Percentiles rank a stretch among this genome's conserved stretches.
Evolutionary conservation across 2,113 vertebrate species (phyloP).

Genomic region (Genyomyrus donnyi): DNA sequence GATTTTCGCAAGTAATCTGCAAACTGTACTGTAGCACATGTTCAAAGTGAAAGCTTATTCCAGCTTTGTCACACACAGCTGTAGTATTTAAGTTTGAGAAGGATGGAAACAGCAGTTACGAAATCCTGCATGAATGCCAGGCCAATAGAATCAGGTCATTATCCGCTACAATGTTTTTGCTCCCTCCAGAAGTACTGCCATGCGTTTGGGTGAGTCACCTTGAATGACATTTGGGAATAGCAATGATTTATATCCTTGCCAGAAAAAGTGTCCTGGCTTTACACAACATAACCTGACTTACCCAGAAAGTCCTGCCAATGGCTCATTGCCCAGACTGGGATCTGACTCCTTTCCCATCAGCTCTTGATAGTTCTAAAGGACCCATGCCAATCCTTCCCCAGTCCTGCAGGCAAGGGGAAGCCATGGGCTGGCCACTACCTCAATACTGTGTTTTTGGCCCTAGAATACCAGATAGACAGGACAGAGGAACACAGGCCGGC

Average conservation of each 20-base stretch:
- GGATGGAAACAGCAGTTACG: background rate
- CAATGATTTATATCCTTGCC: background rate
- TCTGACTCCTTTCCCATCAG: background rate
- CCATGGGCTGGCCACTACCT: background rate
- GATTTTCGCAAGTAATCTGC: background rate
- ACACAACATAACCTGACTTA: background rate
- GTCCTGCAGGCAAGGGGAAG: background rate
- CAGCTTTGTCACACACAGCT: background rate
- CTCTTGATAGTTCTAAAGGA: background rate
- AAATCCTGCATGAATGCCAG: background rate
- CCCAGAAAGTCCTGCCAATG: background rate
- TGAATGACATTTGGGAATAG: background rate
- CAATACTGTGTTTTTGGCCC: background rate
- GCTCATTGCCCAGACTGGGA: background rate
- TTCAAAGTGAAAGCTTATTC: background rate
- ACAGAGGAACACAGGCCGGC: background rate
- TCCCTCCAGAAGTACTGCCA: background rate
- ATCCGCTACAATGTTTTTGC: background rate
- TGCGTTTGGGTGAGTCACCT: background rate
- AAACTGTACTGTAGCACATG: background rate
- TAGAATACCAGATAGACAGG: background rate
- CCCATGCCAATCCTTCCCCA: background rate
- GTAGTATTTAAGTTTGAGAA: background rate
- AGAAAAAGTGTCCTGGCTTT: background rate
- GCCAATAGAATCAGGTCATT: background rate